A percentile compares a stretch with the other conserved stretches of the same genome.
phyloP scores from a whole-genome alignment of 1,140 invertebrate genomes.

The Asbolus verrucosus region DNA sequence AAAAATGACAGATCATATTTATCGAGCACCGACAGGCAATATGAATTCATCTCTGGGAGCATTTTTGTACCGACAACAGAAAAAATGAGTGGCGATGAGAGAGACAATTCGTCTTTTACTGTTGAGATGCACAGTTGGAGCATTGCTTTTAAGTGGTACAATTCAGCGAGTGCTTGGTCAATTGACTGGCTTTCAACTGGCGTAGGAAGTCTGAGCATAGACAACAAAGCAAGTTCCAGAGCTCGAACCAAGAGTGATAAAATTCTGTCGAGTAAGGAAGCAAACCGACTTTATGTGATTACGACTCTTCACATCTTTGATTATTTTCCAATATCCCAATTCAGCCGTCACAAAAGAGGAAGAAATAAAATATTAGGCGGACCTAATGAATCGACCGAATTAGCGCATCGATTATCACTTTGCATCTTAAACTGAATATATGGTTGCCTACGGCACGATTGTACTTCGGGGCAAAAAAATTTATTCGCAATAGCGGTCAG shows the following conservation, averaged over 20 bases:
- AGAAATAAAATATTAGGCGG: background rate
- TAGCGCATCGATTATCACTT: slow-evolving; percentile 19
- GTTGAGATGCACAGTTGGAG: background rate
- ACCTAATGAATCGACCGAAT: no score
- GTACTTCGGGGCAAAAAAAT: slow-evolving; percentile 10
- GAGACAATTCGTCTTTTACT: slow-evolving; percentile 1
- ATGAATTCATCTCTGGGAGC: no score
- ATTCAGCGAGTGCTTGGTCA: slow-evolving; percentile 17
- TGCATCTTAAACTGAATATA: slow-evolving; percentile 2
- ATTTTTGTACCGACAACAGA: no score
- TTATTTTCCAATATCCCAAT: background rate
- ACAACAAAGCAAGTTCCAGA: slow-evolving; percentile 8
- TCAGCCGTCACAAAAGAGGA: background rate
- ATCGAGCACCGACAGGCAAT: no score
- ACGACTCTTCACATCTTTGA: slow-evolving; percentile 16
- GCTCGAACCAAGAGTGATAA: slow-evolving; percentile 10
- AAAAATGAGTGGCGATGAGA: slow-evolving; percentile 10
- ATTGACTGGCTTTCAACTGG: slow-evolving; percentile 28
- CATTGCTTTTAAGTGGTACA: slow-evolving; percentile 24
- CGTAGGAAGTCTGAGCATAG: background rate
- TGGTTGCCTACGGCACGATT: slow-evolving; percentile 14
- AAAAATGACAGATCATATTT: no score
- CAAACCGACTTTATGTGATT: slow-evolving; percentile 10
- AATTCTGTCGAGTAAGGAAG: slow-evolving; percentile 6
- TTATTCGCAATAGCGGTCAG: slow-evolving; percentile 34